A percentile compares a stretch with the other conserved stretches of the same genome.
Evolutionary conservation across 2,797 vertebrate species (phyloP).

Genomic region (Iguana delicatissima): DNA sequence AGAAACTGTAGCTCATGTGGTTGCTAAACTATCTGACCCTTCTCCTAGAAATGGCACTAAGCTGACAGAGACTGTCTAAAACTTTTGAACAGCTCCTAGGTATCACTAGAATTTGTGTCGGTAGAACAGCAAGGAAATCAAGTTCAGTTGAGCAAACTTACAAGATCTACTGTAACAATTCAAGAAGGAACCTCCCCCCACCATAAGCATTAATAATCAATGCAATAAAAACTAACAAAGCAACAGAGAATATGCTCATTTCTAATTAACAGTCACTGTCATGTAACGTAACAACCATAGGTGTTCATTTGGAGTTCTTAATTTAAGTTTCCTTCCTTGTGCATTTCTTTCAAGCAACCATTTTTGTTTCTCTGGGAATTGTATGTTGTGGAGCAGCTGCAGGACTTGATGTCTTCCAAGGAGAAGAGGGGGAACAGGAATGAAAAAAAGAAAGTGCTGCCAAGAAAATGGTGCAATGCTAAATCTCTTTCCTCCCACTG

Average conservation of each 20-base stretch:
- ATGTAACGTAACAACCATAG: not conserved
- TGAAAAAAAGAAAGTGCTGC: rapidly evolving
- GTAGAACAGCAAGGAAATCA: not conserved
- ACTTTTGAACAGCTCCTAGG: not conserved
- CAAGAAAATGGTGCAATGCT: conserved; percentile 59
- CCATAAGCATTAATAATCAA: not conserved
- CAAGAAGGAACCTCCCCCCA: not conserved
- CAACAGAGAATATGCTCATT: not conserved
- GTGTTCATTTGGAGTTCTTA: conserved; percentile 27
- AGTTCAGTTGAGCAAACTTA: not conserved
- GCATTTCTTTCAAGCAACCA: conserved; percentile 3
- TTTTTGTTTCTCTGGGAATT: conserved; percentile 30
- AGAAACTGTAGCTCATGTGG: not conserved
- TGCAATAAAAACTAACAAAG: not conserved
- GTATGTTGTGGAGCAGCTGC: conserved; percentile 33
- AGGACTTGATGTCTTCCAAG: conserved; percentile 42
- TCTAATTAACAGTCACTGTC: not conserved
- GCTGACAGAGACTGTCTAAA: not conserved
- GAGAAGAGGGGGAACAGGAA: not conserved
- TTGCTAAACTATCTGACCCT: not conserved
- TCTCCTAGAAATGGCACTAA: not conserved
- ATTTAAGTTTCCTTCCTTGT: not conserved
- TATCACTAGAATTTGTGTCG: not conserved
- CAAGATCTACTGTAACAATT: not conserved
- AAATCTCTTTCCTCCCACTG: conserved; percentile 48